Percentiles rank a stretch among this genome's conserved stretches.
Conservation (phyloP, 2,888 invertebrate species). For the Muscina levida region DNA sequence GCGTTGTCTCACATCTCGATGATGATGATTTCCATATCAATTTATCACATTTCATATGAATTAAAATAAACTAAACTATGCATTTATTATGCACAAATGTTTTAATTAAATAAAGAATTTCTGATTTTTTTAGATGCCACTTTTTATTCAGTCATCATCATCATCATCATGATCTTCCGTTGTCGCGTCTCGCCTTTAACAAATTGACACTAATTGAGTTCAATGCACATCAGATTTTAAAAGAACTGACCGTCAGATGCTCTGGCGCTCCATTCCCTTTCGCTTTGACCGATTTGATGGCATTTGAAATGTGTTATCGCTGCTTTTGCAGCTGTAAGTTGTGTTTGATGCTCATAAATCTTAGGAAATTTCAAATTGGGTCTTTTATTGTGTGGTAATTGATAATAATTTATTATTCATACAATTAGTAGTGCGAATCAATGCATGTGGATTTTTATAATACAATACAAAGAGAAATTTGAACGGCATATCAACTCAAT, state of each 20-base stretch:
- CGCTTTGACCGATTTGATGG: too few species aligned
- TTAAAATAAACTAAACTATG: slow-evolving; percentile 15
- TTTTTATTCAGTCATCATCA: too few species aligned
- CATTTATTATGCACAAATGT: slow-evolving; percentile 45
- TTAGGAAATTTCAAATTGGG: neutral
- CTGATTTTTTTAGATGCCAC: slow-evolving; percentile 19
- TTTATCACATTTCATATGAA: too few species aligned
- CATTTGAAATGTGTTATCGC: too few species aligned
- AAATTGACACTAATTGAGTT: slow-evolving; percentile 44
- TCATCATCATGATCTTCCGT: neutral
- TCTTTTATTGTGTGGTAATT: neutral
- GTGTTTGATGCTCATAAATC: neutral
- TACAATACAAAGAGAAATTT: too few species aligned
- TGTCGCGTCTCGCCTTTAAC: neutral
- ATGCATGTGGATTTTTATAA: too few species aligned
- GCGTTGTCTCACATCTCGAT: too few species aligned
- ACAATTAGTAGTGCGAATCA: slow-evolving; percentile 28
- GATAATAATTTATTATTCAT: neutral
- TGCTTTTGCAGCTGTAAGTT: neutral
- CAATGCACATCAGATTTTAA: slow-evolving; percentile 21
- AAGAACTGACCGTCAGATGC: too few species aligned
- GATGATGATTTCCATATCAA: too few species aligned
- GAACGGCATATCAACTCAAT: too few species aligned
- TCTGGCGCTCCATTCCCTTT: too few species aligned
- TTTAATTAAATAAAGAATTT: slow-evolving; percentile 53